These are phyloP conservation scores for Macrosiphum euphorbiae DNA, from an alignment of 2,888 invertebrate species.

Conservation along the genomic window DNA sequence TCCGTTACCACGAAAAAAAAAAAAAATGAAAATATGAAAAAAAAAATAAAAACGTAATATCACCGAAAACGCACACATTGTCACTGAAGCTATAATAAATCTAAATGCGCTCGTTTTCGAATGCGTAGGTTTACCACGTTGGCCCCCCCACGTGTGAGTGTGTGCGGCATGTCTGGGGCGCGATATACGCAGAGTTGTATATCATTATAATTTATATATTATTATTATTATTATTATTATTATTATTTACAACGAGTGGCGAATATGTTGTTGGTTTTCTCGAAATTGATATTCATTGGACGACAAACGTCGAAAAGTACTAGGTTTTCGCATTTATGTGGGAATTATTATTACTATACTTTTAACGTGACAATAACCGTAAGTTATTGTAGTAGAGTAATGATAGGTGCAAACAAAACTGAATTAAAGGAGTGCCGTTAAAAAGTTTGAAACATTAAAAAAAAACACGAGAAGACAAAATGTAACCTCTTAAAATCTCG, in stretches of 20 bases:
- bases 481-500: not conserved
- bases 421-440: not conserved
- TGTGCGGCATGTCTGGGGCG: slow-evolving; percentile 22
- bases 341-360: not conserved
- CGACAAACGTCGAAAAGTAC: not conserved
- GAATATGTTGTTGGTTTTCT: not conserved
- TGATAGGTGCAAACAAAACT: not conserved
- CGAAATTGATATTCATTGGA: slow-evolving; percentile 50
- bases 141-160: not conserved
- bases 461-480: not conserved
- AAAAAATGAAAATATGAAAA: not conserved
- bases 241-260: slow-evolving; percentile 23
- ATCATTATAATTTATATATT: not conserved
- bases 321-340: slow-evolving; percentile 24
- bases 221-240: slow-evolving; percentile 18
- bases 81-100: slow-evolving; percentile 37
- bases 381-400: not conserved
- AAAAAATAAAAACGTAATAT: not conserved
- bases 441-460: slow-evolving; percentile 5
- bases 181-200: not conserved
- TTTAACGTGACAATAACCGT: slow-evolving; percentile 15
- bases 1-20: not conserved
- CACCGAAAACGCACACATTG: not conserved
- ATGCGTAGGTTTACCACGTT: not conserved
- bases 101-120: slow-evolving; percentile 41